A percentile compares a stretch with the other conserved stretches of the same genome.
Conservation (phyloP, 1,140 invertebrate species). For the Eupristina koningsbergeri region DNA sequence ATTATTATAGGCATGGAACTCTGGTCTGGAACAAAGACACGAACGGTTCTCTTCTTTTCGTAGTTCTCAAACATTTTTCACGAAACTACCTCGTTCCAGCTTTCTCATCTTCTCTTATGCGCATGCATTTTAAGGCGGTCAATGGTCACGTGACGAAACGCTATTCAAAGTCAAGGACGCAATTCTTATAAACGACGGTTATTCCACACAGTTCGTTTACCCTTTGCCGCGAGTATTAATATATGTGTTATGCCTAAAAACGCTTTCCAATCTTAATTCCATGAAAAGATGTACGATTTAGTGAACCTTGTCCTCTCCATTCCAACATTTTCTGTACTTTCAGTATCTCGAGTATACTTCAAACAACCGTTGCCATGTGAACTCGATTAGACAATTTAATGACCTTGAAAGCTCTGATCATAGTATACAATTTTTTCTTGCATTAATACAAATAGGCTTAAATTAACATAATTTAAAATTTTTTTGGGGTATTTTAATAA, state of each 20-base stretch:
- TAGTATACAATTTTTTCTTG: too few species aligned
- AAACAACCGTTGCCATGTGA: not conserved
- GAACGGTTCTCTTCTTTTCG: not conserved
- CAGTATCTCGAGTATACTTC: not conserved
- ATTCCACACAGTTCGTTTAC: constrained; percentile 29
- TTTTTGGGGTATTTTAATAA: too few species aligned
- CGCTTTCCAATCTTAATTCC: not conserved
- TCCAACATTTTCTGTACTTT: not conserved
- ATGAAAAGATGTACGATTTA: not conserved
- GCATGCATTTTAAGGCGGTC: not conserved
- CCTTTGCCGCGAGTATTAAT: constrained; percentile 11
- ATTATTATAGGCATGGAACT: not conserved
- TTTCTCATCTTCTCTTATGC: not conserved
- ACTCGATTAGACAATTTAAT: not conserved
- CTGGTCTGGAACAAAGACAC: not conserved
- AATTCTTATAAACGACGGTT: constrained; percentile 33
- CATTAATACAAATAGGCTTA: too few species aligned
- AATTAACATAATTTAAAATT: too few species aligned
- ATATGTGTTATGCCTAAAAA: constrained; percentile 11
- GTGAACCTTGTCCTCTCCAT: not conserved
- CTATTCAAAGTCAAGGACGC: constrained; percentile 48
- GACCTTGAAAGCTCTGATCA: not conserved
- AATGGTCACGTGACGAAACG: constrained; percentile 19
- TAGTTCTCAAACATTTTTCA: not conserved
- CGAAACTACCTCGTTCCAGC: too few species aligned